phyloP scores from a whole-genome alignment of 1,140 invertebrate species.

The Formica exsecta region DNA sequence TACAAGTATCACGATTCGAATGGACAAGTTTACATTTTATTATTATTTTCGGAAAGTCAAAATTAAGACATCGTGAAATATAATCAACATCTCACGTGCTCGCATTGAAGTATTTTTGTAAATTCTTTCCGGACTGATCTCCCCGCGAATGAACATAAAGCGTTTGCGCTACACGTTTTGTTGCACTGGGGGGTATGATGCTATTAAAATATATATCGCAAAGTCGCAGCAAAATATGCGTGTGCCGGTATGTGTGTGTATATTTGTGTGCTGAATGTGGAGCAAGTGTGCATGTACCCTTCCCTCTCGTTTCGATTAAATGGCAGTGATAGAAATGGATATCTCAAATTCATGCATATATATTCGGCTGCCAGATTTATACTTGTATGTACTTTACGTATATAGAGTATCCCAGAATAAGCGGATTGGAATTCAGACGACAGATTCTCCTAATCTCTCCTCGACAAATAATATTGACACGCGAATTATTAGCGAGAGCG shows the following conservation, averaged over 20 bases:
- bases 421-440: slow-evolving; percentile 47
- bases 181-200: background rate
- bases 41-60: slow-evolving; percentile 6
- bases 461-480: background rate
- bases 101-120: background rate
- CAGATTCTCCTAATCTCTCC: background rate
- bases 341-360: slow-evolving; percentile 54
- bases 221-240: slow-evolving; percentile 11
- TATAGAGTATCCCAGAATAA: slow-evolving; percentile 39
- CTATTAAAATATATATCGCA: slow-evolving; percentile 7
- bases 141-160: slow-evolving; percentile 5
- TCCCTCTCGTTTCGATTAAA: slow-evolving; percentile 44
- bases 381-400: slow-evolving; percentile 19
- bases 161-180: background rate
- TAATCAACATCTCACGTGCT: background rate
- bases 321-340: slow-evolving; percentile 69
- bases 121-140: background rate
- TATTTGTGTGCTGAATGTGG: slow-evolving; percentile 7
- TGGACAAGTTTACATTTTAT: slow-evolving; percentile 26
- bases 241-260: background rate
- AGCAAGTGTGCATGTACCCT: slow-evolving; percentile 16
- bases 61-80: slow-evolving; percentile 8
- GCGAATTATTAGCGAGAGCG: background rate
- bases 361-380: slow-evolving; percentile 36
- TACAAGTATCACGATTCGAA: slow-evolving; percentile 32